Evolutionary conservation across 2,888 invertebrate genomes (phyloP).

Genomic region (Diarsia rubi): DNA sequence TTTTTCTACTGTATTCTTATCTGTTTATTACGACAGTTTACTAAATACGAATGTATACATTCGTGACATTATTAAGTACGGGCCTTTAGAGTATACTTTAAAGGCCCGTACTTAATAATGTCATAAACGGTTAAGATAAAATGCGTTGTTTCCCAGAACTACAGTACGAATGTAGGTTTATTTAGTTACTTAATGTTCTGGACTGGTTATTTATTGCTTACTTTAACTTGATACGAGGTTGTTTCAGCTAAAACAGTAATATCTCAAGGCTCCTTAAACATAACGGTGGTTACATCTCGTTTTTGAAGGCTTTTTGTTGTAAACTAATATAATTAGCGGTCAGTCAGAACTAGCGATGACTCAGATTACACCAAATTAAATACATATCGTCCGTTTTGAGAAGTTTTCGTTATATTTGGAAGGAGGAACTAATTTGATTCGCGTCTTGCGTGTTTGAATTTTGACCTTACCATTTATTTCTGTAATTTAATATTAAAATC

Average conservation of each 20-base stretch:
- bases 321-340: conserved; percentile 30
- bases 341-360: conserved; percentile 22
- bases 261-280: conserved; percentile 44
- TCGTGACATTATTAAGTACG: too few relatives aligned
- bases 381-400: not conserved
- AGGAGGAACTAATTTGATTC: not conserved
- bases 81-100: too few relatives aligned
- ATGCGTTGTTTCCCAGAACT: conserved; percentile 29
- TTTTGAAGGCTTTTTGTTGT: conserved; percentile 28
- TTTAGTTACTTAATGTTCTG: conserved; percentile 10
- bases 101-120: conserved; percentile 1
- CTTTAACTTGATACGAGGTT: conserved; percentile 24
- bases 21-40: conserved; percentile 3
- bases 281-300: conserved; percentile 39
- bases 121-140: conserved; percentile 11
- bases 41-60: not conserved
- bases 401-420: not conserved
- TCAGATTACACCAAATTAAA: conserved; percentile 20
- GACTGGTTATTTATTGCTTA: conserved; percentile 27
- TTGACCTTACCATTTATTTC: not conserved
- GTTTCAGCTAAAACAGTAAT: conserved; percentile 35
- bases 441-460: not conserved
- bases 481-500: not conserved
- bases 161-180: conserved; percentile 19
- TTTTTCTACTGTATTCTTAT: too few relatives aligned